These are phyloP conservation scores for Cephus spinipes DNA, from an alignment of 2,888 invertebrate genomes.

Conservation along the genomic window DNA sequence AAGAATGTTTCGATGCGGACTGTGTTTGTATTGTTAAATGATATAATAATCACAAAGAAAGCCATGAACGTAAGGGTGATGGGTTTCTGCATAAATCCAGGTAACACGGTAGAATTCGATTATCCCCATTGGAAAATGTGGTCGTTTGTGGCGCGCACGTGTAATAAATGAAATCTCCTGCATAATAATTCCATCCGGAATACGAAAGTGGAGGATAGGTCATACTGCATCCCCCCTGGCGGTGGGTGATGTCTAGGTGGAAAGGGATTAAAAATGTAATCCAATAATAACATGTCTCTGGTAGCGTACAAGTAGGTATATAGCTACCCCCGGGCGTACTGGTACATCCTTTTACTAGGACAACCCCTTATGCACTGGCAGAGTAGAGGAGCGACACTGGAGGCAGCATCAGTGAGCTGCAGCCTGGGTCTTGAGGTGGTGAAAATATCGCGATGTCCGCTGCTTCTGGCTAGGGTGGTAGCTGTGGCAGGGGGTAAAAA, in stretches of 20 bases:
- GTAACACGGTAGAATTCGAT: constrained; percentile 53
- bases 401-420: constrained; percentile 25
- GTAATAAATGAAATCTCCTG: constrained; percentile 66
- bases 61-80: background rate
- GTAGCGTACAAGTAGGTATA: constrained; percentile 53
- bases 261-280: constrained; percentile 66
- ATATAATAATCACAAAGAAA: background rate
- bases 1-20: background rate
- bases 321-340: background rate
- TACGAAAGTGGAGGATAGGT: constrained; percentile 64
- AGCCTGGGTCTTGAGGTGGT: constrained; percentile 43
- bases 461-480: constrained; percentile 30
- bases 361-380: background rate
- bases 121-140: constrained; percentile 63
- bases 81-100: background rate
- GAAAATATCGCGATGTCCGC: constrained; percentile 53
- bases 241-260: constrained; percentile 35
- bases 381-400: background rate
- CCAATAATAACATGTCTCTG: constrained; percentile 67
- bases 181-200: constrained; percentile 66
- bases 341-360: background rate
- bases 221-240: constrained; percentile 28
- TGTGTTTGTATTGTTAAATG: background rate
- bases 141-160: constrained; percentile 61
- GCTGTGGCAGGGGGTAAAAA: constrained; percentile 27